Evolutionary conservation across 2,797 vertebrate genomes (phyloP).

Genomic region (Cossypha caffra): DNA sequence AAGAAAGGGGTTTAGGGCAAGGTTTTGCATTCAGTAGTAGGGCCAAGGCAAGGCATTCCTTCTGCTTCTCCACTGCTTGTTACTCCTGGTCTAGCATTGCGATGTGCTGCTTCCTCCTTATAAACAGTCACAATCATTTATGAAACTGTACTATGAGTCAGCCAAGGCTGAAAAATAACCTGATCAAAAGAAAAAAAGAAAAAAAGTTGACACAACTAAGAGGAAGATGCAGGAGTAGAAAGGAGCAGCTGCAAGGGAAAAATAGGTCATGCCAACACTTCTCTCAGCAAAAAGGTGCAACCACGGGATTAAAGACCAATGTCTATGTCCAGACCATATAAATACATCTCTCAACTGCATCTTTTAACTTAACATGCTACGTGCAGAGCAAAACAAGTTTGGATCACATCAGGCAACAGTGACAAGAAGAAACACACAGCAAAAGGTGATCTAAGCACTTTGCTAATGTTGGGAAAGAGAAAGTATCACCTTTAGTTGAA

Average conservation of each 20-base stretch:
- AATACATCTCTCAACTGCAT: not conserved
- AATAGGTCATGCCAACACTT: conserved; percentile 22
- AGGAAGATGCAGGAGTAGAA: not conserved
- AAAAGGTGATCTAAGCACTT: not conserved
- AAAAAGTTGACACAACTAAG: not conserved
- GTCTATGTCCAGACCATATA: not conserved
- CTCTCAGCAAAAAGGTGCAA: not conserved
- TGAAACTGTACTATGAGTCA: not conserved
- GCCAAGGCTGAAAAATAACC: conserved; percentile 17
- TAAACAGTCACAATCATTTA: not conserved
- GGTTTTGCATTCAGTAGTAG: not conserved
- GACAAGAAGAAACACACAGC: not conserved
- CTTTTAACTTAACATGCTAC: not conserved
- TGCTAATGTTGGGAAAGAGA: not conserved
- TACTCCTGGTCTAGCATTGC: not conserved
- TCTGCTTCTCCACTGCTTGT: not conserved
- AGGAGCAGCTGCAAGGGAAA: not conserved
- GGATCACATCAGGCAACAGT: not conserved
- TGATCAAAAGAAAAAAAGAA: not conserved
- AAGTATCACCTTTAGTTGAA: not conserved
- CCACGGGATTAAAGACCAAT: not conserved
- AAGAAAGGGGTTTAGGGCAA: not conserved
- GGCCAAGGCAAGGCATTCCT: not conserved
- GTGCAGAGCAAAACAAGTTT: rapidly evolving
- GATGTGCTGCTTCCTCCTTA: not conserved